These are phyloP conservation scores for Tethea ocularis DNA, from an alignment of 2,888 invertebrate genomes.

Conservation along the genomic window DNA sequence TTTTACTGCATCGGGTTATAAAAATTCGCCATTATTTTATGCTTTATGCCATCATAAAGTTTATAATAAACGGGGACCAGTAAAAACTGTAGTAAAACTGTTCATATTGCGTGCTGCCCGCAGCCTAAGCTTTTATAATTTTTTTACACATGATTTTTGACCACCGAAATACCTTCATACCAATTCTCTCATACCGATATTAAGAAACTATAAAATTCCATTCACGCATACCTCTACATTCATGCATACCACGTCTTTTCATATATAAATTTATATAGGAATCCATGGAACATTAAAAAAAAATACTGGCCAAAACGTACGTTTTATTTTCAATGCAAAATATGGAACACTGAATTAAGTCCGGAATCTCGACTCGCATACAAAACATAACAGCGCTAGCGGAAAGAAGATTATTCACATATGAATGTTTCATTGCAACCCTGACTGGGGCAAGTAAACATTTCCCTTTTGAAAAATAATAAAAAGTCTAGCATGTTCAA, in stretches of 20 bases:
- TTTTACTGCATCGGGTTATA: slow-evolving; percentile 76
- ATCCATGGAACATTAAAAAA: too few species aligned
- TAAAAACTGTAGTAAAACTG: slow-evolving; percentile 66
- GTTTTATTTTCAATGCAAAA: not conserved
- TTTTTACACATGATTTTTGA: slow-evolving; percentile 34
- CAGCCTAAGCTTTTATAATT: slow-evolving; percentile 44
- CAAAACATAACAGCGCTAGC: not conserved
- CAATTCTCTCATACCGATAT: not conserved
- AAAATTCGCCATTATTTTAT: slow-evolving; percentile 78
- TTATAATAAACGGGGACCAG: slow-evolving; percentile 76
- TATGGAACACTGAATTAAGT: not conserved
- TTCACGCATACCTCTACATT: not conserved
- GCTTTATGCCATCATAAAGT: slow-evolving; percentile 77
- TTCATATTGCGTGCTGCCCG: slow-evolving; percentile 62
- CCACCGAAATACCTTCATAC: not conserved
- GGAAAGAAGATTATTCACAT: slow-evolving; percentile 2
- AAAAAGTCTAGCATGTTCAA: not conserved
- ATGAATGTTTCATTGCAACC: not conserved
- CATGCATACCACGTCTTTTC: too few species aligned
- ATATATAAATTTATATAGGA: too few species aligned
- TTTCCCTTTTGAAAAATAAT: not conserved
- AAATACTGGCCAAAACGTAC: too few species aligned
- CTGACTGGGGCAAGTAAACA: not conserved
- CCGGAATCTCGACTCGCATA: not conserved
- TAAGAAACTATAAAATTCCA: not conserved